Conservation (phyloP, 2,797 vertebrate genomes). For the Pseudochirops cupreus region DNA sequence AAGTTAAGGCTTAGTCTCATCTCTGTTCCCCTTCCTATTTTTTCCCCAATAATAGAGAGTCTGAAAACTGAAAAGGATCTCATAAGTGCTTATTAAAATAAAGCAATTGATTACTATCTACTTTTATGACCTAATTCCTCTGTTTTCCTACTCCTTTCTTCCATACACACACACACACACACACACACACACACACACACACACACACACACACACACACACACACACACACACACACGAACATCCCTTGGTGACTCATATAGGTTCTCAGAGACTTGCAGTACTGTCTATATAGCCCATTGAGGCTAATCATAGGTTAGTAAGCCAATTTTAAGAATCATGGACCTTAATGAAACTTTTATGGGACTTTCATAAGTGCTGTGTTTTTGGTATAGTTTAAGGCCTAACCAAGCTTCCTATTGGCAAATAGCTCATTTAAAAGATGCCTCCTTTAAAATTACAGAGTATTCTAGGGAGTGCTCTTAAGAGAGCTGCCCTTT, state of each 20-base stretch:
- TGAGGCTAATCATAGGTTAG: conserved; percentile 51
- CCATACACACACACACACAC: background rate
- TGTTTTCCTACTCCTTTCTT: conserved; percentile 27
- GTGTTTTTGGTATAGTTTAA: conserved; percentile 54
- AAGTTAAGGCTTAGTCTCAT: conserved; percentile 10
- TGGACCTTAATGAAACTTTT: conserved; percentile 59
- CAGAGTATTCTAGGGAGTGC: conserved; percentile 34
- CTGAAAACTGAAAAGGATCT: conserved; percentile 33
- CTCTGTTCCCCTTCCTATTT: conserved; percentile 38
- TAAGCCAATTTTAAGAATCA: conserved; percentile 47
- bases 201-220: background rate
- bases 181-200: background rate
- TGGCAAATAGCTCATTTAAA: conserved; percentile 60
- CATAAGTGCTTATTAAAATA: conserved; percentile 40
- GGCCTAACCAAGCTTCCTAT: conserved; percentile 57
- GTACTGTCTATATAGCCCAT: conserved; percentile 50
- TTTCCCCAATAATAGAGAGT: conserved; percentile 39
- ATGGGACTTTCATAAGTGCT: conserved; percentile 48
- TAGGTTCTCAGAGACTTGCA: conserved; percentile 21
- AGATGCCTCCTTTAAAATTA: conserved; percentile 60
- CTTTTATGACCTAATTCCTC: conserved; percentile 42
- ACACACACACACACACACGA: background rate
- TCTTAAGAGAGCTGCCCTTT: conserved; percentile 59
- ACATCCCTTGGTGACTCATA: background rate
- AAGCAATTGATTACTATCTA: conserved; percentile 21